phyloP scores from a whole-genome alignment of 2,797 vertebrate genomes.

The Anas georgica region DNA sequence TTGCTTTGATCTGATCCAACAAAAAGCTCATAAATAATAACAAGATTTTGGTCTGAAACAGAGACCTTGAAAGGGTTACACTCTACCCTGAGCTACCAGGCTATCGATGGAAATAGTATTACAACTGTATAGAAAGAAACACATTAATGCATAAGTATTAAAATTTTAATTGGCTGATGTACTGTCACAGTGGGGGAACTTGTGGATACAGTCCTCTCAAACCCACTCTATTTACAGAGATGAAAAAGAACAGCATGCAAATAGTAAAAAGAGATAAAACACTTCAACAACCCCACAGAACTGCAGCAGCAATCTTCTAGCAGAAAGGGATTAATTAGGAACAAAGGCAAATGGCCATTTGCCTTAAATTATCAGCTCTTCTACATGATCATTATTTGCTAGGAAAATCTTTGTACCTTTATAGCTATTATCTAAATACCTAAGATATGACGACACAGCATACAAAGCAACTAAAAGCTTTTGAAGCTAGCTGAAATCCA shows the following conservation, averaged over 20 bases:
- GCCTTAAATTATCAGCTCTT: conserved; percentile 31
- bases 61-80: conserved; percentile 5
- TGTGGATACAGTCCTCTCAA: conserved; percentile 10
- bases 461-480: conserved; percentile 37
- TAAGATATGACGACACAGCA: not conserved
- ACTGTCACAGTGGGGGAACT: conserved; percentile 2
- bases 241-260: conserved; percentile 39
- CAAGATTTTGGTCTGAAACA: not conserved
- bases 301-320: not conserved
- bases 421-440: conserved; percentile 33
- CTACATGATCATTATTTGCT: not conserved
- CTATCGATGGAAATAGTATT: not conserved
- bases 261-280: conserved; percentile 37
- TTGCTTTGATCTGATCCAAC: conserved; percentile 11
- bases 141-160: not conserved
- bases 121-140: not conserved
- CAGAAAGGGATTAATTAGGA: conserved; percentile 50
- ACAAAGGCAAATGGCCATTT: conserved; percentile 35
- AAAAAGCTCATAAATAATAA: conserved; percentile 5
- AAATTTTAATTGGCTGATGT: conserved; percentile 36
- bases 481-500: conserved; percentile 21
- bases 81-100: not conserved
- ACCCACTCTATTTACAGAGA: conserved; percentile 27
- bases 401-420: conserved; percentile 25
- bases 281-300: conserved; percentile 16